phyloP scores from a whole-genome alignment of 2,797 vertebrate genomes.

The Urosaurus nigricauda region DNA sequence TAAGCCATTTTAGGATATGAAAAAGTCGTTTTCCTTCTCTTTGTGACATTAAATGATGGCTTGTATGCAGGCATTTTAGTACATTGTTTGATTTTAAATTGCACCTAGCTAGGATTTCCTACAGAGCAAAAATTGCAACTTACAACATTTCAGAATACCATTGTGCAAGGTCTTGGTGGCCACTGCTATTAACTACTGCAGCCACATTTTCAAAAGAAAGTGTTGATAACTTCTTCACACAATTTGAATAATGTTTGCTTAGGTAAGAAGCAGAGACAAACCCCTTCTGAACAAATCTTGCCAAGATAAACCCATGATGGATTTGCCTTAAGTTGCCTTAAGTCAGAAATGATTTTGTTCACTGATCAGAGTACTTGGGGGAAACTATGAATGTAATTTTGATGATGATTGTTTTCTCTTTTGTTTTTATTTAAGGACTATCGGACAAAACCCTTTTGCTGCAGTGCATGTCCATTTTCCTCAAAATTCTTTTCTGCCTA shows the following conservation, averaged over 20 bases:
- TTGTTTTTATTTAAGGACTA: slow-evolving; percentile 89
- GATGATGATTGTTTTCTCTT: slow-evolving; percentile 54
- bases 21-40: not conserved
- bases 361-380: not conserved
- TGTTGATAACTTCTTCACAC: not conserved
- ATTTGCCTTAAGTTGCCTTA: no score
- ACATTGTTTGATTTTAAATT: not conserved
- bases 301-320: no score
- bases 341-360: not conserved
- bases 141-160: not conserved
- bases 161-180: slow-evolving; percentile 21
- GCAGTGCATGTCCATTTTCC: slow-evolving; percentile 96
- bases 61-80: not conserved
- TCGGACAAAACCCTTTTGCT: slow-evolving; percentile 98
- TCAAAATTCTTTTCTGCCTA: slow-evolving; percentile 99
- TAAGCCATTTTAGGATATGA: not conserved
- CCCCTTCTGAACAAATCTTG: no score
- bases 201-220: not conserved
- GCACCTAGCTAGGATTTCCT: not conserved
- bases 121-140: not conserved
- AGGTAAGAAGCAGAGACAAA: not conserved
- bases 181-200: not conserved
- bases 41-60: not conserved
- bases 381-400: not conserved
- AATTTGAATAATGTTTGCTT: not conserved